A percentile compares a stretch with the other conserved stretches of the same genome.
Evolutionary conservation across 2,888 invertebrate species (phyloP).

Genomic region (Carterocephalus palaemon): DNA sequence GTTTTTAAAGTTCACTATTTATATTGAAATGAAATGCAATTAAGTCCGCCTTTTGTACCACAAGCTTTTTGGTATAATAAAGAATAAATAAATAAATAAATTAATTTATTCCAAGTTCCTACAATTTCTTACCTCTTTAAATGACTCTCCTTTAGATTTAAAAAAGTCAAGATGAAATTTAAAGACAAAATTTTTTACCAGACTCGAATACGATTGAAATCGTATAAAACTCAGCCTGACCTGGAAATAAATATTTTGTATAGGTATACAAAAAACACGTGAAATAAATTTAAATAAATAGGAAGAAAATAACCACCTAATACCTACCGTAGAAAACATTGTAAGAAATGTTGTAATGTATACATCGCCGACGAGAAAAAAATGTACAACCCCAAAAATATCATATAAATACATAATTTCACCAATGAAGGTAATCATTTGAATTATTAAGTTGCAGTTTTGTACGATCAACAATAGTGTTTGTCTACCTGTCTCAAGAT

Average conservation of each 20-base stretch:
- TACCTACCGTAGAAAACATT: neutral
- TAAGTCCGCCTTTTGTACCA: too few relatives aligned
- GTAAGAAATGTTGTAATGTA: slow-evolving; percentile 8
- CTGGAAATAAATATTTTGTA: slow-evolving; percentile 3
- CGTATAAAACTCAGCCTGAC: slow-evolving; percentile 3
- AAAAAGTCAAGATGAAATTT: slow-evolving; percentile 10
- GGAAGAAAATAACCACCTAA: too few relatives aligned
- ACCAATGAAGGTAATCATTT: neutral
- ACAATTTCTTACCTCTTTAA: slow-evolving; percentile 3
- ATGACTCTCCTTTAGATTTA: slow-evolving; percentile 1
- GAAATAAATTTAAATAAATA: too few relatives aligned
- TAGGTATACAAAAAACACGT: too few relatives aligned
- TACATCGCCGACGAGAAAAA: slow-evolving; percentile 6
- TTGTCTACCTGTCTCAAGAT: neutral
- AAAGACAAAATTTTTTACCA: neutral
- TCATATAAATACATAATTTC: slow-evolving; percentile 4
- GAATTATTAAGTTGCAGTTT: neutral
- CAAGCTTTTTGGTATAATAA: too few relatives aligned
- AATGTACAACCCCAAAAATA: slow-evolving; percentile 3
- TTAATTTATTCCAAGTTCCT: neutral
- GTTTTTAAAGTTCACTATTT: too few relatives aligned
- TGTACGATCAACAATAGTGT: neutral
- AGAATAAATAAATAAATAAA: too few relatives aligned
- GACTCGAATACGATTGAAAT: neutral
- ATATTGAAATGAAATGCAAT: too few relatives aligned